A percentile compares a stretch with the other conserved stretches of the same genome.
Evolutionary conservation across 2,888 invertebrate genomes (phyloP).

Genomic region (Unio pictorum): DNA sequence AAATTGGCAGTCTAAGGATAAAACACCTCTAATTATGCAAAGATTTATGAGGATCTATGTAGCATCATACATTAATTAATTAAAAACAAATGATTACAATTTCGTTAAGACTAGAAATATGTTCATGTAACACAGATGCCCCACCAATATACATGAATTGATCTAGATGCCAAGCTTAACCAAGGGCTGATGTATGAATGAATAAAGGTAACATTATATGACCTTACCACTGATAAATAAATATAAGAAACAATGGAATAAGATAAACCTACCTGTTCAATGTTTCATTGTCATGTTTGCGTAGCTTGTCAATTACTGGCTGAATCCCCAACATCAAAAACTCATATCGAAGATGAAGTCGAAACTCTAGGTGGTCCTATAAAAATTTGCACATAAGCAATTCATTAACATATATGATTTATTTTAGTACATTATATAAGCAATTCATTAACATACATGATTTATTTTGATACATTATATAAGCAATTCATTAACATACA

Average conservation of each 20-base stretch:
- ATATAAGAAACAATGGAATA: neutral
- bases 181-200: no score
- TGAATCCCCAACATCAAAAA: slow-evolving; percentile 97
- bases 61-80: no score
- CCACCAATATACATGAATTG: no score
- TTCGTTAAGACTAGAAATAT: no score
- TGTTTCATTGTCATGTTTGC: slow-evolving; percentile 93
- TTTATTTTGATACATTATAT: neutral
- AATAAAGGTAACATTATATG: neutral
- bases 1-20: no score
- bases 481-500: neutral
- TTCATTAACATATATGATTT: neutral
- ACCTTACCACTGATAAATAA: neutral
- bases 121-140: no score
- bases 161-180: no score
- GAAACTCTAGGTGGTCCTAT: slow-evolving; percentile 85
- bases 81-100: no score
- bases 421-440: slow-evolving; percentile 1
- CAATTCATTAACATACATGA: neutral
- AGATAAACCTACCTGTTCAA: slow-evolving; percentile 79
- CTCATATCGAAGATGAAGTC: slow-evolving; percentile 95
- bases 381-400: slow-evolving; percentile 5
- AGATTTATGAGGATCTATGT: no score
- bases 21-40: no score
- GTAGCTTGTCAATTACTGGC: slow-evolving; percentile 92